Conservation (phyloP, 2,888 invertebrate species). For the Noctua comes region DNA sequence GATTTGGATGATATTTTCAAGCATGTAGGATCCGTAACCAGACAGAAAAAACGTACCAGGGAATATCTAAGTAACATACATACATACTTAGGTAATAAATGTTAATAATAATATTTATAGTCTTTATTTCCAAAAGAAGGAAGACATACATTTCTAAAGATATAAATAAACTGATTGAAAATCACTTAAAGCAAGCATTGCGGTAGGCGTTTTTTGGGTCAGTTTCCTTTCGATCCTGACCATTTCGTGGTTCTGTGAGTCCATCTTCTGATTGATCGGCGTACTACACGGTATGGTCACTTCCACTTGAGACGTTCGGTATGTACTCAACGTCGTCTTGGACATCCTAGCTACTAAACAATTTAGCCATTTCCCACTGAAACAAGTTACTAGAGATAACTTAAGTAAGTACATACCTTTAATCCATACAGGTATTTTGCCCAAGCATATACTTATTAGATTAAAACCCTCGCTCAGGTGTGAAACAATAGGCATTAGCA, state of each 20-base stretch:
- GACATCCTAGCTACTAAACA: background rate
- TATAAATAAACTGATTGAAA: background rate
- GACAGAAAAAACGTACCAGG: background rate
- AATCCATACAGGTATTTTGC: slow-evolving; percentile 28
- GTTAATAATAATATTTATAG: background rate
- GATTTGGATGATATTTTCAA: background rate
- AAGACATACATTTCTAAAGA: background rate
- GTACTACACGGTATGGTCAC: background rate
- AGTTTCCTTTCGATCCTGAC: background rate
- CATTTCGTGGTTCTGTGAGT: background rate
- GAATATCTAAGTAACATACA: background rate
- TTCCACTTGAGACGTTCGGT: background rate
- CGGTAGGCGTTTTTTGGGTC: background rate
- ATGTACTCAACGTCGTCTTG: background rate
- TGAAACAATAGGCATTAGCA: slow-evolving; percentile 44
- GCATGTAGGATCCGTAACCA: background rate
- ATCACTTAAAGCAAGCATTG: background rate
- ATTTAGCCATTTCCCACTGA: background rate
- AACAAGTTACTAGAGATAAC: background rate
- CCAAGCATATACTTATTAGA: slow-evolving; percentile 30
- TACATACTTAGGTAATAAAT: background rate
- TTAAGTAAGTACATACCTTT: background rate
- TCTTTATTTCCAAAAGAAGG: background rate
- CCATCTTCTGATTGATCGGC: background rate
- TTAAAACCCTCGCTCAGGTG: slow-evolving; percentile 36